Evolutionary conservation across 2,797 vertebrate genomes (phyloP).

Genomic region (Poeciliopsis gracilis): DNA sequence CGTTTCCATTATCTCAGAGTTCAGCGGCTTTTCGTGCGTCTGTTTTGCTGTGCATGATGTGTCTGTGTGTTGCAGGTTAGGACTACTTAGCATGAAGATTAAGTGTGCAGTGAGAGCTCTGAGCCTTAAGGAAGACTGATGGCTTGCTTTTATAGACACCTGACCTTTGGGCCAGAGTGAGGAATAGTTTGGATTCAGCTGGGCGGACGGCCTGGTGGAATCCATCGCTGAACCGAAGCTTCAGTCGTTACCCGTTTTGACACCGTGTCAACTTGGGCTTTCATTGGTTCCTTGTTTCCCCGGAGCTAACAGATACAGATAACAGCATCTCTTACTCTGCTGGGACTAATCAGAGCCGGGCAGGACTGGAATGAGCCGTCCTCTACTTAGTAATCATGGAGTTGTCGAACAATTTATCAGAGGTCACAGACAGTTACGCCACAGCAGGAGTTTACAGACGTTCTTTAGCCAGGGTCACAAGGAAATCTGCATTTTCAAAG

Average conservation of each 20-base stretch:
- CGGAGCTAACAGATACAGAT: slow-evolving; percentile 7
- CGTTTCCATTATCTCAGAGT: slow-evolving; percentile 41
- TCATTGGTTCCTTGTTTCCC: not conserved
- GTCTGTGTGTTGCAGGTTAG: slow-evolving; percentile 60
- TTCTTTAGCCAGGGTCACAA: slow-evolving; percentile 36
- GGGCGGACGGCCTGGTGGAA: not conserved
- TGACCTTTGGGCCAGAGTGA: slow-evolving; percentile 66
- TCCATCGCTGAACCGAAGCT: not conserved
- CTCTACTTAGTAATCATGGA: slow-evolving; percentile 47
- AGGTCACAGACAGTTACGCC: slow-evolving; percentile 35
- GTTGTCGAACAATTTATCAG: slow-evolving; percentile 45
- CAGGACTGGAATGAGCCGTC: slow-evolving; percentile 45
- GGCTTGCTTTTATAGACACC: slow-evolving; percentile 53
- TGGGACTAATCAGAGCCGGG: slow-evolving; percentile 29
- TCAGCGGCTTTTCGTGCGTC: slow-evolving; percentile 39
- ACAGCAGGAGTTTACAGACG: not conserved
- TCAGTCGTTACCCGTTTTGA: not conserved
- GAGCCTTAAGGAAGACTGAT: slow-evolving; percentile 54
- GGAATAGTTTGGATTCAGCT: slow-evolving; percentile 46
- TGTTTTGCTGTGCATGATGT: slow-evolving; percentile 39
- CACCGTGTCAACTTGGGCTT: not conserved
- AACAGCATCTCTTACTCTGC: slow-evolving; percentile 8
- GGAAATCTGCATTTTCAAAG: not conserved
- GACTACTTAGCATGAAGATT: slow-evolving; percentile 69
- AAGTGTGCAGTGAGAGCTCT: slow-evolving; percentile 58